Base-by-base conservation (phyloP, 2,888 invertebrate species). In the Euplexia lucipara region DNA sequence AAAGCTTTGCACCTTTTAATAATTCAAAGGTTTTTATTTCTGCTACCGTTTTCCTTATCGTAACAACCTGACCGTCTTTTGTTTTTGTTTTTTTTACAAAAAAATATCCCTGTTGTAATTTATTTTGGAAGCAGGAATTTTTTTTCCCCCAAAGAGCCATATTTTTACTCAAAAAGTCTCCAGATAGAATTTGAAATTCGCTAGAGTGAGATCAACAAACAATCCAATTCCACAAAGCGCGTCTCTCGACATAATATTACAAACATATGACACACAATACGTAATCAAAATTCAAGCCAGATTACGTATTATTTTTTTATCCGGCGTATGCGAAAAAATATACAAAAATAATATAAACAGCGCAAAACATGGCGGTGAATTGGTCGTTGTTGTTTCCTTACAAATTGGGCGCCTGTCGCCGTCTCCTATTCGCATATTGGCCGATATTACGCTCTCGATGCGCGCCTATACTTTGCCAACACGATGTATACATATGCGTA, bases 321-420 rank as follows among this genome's bases (percentile, higher is more conserved):
- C 51, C 47, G 45, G 47, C 39, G 48, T 62, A 72, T 71, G 56
- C 59, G 70, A 79, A 82, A 74, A 76, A 71, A 69, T 73, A 72
- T 51, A 74, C 78, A 78, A 76, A 81, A 80, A 83, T 82, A 83
- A 81, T 78, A 84, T 71, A 75, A 75, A 79, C 59, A 70, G 62
- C 68, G 49, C 73, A 83, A 84, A 81, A 78, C 79, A 83, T 83
- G 80, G 74, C 71, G 71, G 70, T 57, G 74, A 78, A 83, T 82
- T 79, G 75, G 78, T 75, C 75, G 81, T 79, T 82, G 83, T 81
- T 85, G 85, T 85, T 85, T 84, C 83, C 79, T 83, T 78, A 86
- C 87, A 91, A 91, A 91, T 91, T 91, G 91, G 89, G 85, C 88
- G 88, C 85, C 88, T 88, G 85, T 88, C 85, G 82, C 79, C 77